Percentiles rank a stretch among this genome's conserved stretches.
Evolutionary conservation across 2,113 vertebrate species (phyloP).

Genomic region (Formicarius rufipectus): DNA sequence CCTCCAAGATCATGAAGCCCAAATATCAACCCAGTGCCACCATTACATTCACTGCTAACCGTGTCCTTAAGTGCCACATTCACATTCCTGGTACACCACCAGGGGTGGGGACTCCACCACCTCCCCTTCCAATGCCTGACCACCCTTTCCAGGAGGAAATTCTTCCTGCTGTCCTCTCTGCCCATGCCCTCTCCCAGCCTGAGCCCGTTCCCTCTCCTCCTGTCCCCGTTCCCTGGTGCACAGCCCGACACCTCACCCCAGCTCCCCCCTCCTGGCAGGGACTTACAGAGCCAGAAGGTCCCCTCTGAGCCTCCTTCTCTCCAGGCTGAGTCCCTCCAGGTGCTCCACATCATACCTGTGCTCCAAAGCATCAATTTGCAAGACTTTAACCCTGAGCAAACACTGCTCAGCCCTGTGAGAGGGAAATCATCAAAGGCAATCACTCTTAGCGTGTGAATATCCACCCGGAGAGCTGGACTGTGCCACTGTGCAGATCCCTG

Average conservation of each 20-base stretch:
- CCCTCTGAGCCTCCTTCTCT: background rate
- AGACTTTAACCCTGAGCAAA: background rate
- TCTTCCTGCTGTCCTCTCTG: rapidly evolving
- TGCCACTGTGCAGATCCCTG: background rate
- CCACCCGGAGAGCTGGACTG: too few relatives aligned
- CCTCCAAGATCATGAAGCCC: too few relatives aligned
- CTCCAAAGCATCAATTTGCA: background rate
- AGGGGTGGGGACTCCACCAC: background rate
- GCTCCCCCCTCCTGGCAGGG: background rate
- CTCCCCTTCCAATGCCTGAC: background rate
- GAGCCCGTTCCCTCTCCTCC: background rate
- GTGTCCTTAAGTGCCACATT: background rate
- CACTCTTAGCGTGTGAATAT: background rate
- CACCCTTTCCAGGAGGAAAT: background rate
- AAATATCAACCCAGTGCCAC: background rate
- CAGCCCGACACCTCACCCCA: rapidly evolving
- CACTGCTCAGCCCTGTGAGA: background rate
- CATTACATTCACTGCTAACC: rapidly evolving
- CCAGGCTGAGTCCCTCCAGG: background rate
- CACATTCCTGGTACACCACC: background rate
- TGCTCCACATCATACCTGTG: too few relatives aligned
- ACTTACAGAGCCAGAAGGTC: background rate
- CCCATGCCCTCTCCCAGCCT: rapidly evolving
- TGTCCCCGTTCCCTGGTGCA: background rate
- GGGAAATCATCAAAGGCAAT: background rate